Base-by-base conservation (phyloP, 2,888 invertebrate species). In the Anoncus sp. region DNA sequence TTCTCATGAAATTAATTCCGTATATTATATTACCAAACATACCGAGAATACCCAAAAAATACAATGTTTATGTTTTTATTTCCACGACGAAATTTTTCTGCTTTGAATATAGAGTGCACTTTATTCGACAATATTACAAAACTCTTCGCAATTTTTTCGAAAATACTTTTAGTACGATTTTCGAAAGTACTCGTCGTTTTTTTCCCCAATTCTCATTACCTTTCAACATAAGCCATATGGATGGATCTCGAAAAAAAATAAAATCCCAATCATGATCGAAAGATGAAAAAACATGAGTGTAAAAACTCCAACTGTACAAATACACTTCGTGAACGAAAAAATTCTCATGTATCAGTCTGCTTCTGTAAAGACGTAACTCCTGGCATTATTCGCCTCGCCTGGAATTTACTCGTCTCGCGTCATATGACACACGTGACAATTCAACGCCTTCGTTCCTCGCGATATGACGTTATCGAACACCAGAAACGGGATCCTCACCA, bases 401-500 rank as follows among this genome's bases (percentile, higher is more conserved):
- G 49, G 20, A 10, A 18, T 53, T 53, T 53, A n/a, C 57, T 40
- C 40, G 38, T 10, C 31, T 22, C 6, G 18, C 38, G 40, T 16
- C 16, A n/a, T 16, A 35, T 14, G 16, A 12, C 18, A 12, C 18
- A 27, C 10, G 51, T 24, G 51, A 35, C 40, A 27, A 59, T 38
- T 22, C 22, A n/a, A 57, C 31, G 47, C 47, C 38, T 47, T 27
- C 18, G 2, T 55, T 2, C 16, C 16, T 18, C 40, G 18, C 27
- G 31, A 38, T 43, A 69, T 49, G 74, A 53, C 65, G 55, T 71
- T 75, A 75, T 78, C 78, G 51, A 60, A 66, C 16, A 51, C 38
- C 43, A 66, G 66, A 47, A 40, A 49, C 47, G 59, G 31, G 22
- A 59, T 74, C 59, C 66, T 38, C 43, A n/a, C 66, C 66, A 60